These are phyloP conservation scores for Cyrtonyx montezumae DNA, from an alignment of 2,113 vertebrate genomes.

Conservation along the genomic window DNA sequence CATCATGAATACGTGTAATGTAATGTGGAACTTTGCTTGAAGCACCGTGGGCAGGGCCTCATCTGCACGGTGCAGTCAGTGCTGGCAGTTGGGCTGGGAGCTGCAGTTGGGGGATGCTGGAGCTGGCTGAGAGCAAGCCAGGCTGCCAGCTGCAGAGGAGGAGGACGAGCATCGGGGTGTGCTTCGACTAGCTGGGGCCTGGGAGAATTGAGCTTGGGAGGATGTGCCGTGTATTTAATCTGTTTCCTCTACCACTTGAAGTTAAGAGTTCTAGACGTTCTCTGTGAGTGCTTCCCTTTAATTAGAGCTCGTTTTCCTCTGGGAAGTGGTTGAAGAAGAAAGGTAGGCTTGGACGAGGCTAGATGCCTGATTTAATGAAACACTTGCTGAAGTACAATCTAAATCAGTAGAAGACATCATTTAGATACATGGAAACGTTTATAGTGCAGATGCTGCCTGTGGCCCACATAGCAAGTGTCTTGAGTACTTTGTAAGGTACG, in stretches of 20 bases:
- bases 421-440: not conserved
- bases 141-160: not conserved
- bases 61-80: not conserved
- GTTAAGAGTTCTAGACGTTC: not conserved
- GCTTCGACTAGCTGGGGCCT: not conserved
- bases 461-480: accelerated
- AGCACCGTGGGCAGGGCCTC: not conserved
- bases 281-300: not conserved
- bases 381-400: not conserved
- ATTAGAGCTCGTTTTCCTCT: not conserved
- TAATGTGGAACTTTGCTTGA: not conserved
- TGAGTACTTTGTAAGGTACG: not conserved
- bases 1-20: not conserved
- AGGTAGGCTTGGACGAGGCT: not conserved
- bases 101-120: too few species aligned
- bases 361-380: not conserved
- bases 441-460: not conserved
- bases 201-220: not conserved
- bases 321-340: not conserved
- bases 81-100: too few species aligned
- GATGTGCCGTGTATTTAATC: accelerated
- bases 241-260: not conserved
- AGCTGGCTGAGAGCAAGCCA: not conserved
- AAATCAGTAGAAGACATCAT: not conserved
- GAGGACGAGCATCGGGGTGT: not conserved